These are phyloP conservation scores for Rhinella marina DNA, from an alignment of 2,797 vertebrate species.

Conservation along the genomic window DNA sequence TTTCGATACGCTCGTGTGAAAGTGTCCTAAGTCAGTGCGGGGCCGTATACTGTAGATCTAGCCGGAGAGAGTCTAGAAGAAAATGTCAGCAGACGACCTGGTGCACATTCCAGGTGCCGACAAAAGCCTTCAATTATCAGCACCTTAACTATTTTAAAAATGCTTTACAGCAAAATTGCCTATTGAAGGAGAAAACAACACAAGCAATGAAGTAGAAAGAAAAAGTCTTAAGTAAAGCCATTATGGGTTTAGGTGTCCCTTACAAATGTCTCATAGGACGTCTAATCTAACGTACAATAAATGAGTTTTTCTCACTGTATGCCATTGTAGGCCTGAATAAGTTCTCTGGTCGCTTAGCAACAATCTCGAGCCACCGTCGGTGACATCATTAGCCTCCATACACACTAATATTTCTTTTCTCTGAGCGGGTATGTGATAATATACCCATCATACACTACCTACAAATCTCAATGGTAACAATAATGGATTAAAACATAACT, in stretches of 20 bases:
- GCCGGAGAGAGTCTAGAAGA: constrained; percentile 1
- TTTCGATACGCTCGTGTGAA: too few species aligned
- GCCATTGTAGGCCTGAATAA: background rate
- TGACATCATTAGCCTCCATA: background rate
- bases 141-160: constrained; percentile 31
- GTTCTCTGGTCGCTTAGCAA: background rate
- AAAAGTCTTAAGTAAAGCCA: constrained; percentile 11
- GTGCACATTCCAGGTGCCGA: constrained; percentile 30
- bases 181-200: constrained; percentile 8
- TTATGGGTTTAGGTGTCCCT: background rate
- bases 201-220: background rate
- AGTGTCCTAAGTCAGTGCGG: background rate
- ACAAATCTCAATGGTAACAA: too few species aligned
- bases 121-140: constrained; percentile 22
- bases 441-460: background rate
- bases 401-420: background rate
- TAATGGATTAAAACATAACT: too few species aligned
- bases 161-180: background rate
- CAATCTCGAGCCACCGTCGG: background rate
- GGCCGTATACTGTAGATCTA: background rate
- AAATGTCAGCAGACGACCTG: background rate
- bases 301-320: background rate
- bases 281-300: background rate
- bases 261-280: background rate
- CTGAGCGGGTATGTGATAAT: background rate